Evolutionary conservation across 2,797 vertebrate species (phyloP).

Genomic region (Mormyrops attenuatus): DNA sequence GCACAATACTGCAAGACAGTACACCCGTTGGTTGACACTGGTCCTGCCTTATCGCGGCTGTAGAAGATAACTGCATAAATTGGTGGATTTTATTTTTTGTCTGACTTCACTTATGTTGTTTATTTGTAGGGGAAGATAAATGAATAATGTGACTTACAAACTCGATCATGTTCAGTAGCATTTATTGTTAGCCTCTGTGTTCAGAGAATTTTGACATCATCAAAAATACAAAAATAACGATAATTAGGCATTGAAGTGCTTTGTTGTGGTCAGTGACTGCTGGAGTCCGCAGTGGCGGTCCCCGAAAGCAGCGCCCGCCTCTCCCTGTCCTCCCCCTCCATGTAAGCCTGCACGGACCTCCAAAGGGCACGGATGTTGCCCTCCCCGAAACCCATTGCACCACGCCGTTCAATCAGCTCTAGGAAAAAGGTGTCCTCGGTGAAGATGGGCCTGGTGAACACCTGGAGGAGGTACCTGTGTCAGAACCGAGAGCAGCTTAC

Average conservation of each 20-base stretch:
- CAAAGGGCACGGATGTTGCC: slow-evolving; percentile 86
- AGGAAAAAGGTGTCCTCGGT: slow-evolving; percentile 85
- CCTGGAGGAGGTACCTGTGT: slow-evolving; percentile 77
- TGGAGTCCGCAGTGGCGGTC: slow-evolving; percentile 23
- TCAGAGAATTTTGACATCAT: neutral
- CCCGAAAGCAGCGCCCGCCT: neutral
- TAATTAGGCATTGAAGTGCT: neutral
- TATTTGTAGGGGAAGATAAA: slow-evolving; percentile 16
- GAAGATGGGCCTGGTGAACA: slow-evolving; percentile 88
- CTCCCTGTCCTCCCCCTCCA: slow-evolving; percentile 54
- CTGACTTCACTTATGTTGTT: neutral
- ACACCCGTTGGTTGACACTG: neutral
- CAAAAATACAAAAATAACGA: neutral
- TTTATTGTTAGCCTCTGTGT: neutral
- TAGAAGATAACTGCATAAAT: neutral
- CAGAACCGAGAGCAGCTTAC: neutral
- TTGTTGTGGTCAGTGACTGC: slow-evolving; percentile 27
- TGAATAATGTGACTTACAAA: neutral
- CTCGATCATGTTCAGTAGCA: neutral
- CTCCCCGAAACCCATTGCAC: slow-evolving; percentile 81
- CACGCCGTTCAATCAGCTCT: slow-evolving; percentile 85
- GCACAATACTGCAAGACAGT: neutral
- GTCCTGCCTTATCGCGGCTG: neutral
- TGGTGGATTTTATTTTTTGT: neutral
- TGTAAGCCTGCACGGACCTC: slow-evolving; percentile 77